These are phyloP conservation scores for Chaenogobius annularis DNA, from an alignment of 2,113 vertebrate genomes.

Conservation along the genomic window DNA sequence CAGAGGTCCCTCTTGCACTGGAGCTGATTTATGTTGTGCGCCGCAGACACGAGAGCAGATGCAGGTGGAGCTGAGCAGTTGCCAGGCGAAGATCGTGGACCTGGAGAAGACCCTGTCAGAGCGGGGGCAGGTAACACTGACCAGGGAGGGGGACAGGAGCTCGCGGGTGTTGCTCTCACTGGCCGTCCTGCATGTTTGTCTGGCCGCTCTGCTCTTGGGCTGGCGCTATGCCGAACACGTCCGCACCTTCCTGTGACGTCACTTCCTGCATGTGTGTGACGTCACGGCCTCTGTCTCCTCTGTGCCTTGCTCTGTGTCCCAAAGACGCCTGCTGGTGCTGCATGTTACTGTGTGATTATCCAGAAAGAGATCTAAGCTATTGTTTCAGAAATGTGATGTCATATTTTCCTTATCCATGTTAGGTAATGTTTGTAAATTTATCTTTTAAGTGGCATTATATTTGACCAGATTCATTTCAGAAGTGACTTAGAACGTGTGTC, in stretches of 20 bases:
- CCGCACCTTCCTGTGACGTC: conserved; percentile 61
- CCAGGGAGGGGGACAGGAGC: conserved; percentile 50
- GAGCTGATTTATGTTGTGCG: conserved; percentile 28
- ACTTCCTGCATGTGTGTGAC: conserved; percentile 36
- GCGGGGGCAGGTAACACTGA: conserved; percentile 92
- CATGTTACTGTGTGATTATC: conserved; percentile 1
- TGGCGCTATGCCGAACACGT: conserved; percentile 71
- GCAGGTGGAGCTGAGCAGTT: conserved; percentile 87
- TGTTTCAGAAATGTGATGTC: neutral
- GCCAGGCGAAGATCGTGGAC: conserved; percentile 91
- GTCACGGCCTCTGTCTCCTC: conserved; percentile 26
- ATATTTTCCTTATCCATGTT: neutral
- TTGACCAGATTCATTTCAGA: neutral
- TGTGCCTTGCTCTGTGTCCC: conserved; percentile 47
- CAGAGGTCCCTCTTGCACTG: conserved; percentile 1
- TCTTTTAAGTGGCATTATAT: neutral
- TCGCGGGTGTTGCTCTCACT: conserved; percentile 63
- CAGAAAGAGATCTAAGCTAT: conserved; percentile 11
- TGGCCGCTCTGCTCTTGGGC: conserved; percentile 70
- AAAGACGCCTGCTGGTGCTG: conserved; percentile 16
- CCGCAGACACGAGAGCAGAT: conserved; percentile 91
- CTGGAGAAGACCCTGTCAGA: conserved; percentile 90
- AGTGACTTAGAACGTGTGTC: neutral
- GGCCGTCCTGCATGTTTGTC: conserved; percentile 76
- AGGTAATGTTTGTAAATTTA: neutral